Evolutionary conservation across 2,888 invertebrate genomes (phyloP).

Genomic region (Xylota sylvarum): DNA sequence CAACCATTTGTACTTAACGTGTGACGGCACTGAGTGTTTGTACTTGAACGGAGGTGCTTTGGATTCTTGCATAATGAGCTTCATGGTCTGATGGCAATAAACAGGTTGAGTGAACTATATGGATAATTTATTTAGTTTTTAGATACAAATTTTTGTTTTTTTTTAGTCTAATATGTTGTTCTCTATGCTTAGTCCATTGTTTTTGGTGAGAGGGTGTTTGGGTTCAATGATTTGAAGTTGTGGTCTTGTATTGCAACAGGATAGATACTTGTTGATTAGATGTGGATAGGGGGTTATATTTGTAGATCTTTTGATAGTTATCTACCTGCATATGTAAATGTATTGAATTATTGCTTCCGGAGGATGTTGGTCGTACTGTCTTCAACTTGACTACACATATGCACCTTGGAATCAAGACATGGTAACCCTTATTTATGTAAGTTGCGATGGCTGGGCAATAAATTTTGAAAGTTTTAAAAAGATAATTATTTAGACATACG

Average conservation of each 20-base stretch:
- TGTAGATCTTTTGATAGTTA: not conserved
- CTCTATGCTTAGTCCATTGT: constrained; percentile 21
- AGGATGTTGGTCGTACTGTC: not conserved
- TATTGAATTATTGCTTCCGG: constrained; percentile 8
- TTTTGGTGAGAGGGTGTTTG: constrained; percentile 43
- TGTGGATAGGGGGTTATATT: constrained; percentile 26
- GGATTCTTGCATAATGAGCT: constrained; percentile 64
- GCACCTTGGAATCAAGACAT: too few relatives aligned
- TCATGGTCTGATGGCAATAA: constrained; percentile 70
- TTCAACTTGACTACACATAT: not conserved
- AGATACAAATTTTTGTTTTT: constrained; percentile 7
- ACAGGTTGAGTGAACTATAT: constrained; percentile 69
- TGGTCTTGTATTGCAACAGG: constrained; percentile 26
- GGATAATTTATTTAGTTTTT: constrained; percentile 27
- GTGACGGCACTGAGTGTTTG: constrained; percentile 1
- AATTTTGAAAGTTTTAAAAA: too few relatives aligned
- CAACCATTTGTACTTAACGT: constrained; percentile 9
- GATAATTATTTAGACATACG: too few relatives aligned
- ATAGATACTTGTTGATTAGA: constrained; percentile 49
- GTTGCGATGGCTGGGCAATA: too few relatives aligned
- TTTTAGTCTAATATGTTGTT: not conserved
- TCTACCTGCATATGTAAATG: not conserved
- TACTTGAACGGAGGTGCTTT: constrained; percentile 25
- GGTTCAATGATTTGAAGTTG: constrained; percentile 50
- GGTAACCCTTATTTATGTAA: too few relatives aligned